A percentile compares a stretch with the other conserved stretches of the same genome.
Evolutionary conservation across 2,113 vertebrate species (phyloP).

Genomic region (Bubo bubo): DNA sequence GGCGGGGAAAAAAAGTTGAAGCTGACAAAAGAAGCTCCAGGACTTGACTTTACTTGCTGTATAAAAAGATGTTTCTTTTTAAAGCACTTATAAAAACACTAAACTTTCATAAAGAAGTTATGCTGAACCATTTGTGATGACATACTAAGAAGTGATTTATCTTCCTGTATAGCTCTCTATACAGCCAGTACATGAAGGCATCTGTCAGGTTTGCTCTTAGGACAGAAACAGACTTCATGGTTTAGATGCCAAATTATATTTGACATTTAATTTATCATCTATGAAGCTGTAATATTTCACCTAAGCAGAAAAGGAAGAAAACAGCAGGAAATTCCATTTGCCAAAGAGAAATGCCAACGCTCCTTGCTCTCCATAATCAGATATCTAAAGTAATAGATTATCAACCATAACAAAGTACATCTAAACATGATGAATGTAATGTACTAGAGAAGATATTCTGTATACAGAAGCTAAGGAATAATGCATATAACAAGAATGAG

Average conservation of each 20-base stretch:
- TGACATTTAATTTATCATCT: constrained; percentile 70
- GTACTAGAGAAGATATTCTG: not conserved
- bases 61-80: not conserved
- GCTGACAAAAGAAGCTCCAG: not conserved
- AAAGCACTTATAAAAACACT: not conserved
- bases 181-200: constrained; percentile 18
- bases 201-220: constrained; percentile 52
- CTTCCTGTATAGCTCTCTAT: not conserved
- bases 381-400: constrained; percentile 38
- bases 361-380: not conserved
- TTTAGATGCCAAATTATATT: constrained; percentile 61
- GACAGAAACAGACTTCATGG: constrained; percentile 51
- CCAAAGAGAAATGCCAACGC: not conserved
- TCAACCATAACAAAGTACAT: not conserved
- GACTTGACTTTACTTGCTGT: not conserved
- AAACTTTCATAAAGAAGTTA: constrained; percentile 11
- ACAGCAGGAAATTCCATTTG: constrained; percentile 41
- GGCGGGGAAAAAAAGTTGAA: not conserved
- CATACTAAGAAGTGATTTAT: constrained; percentile 42
- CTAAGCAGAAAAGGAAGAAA: constrained; percentile 10
- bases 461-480: not conserved
- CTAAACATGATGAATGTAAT: not conserved
- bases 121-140: not conserved
- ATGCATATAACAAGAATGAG: not conserved
- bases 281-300: constrained; percentile 22